phyloP scores from a whole-genome alignment of 1,140 invertebrate genomes.

The Aleiodes sp. region DNA sequence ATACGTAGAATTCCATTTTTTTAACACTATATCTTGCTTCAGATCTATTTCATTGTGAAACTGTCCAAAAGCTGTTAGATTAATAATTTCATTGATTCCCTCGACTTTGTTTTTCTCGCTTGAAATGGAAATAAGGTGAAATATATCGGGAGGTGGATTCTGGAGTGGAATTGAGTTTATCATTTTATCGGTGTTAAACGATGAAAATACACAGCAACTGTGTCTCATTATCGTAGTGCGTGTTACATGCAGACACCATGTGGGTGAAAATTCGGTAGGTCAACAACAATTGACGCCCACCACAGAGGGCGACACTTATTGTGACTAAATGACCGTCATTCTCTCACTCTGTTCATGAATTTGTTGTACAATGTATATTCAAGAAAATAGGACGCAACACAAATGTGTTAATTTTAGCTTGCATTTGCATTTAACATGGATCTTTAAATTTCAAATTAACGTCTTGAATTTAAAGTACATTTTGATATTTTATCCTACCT shows the following conservation, averaged over 20 bases:
- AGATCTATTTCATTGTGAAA: too few species aligned
- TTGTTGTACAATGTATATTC: neutral
- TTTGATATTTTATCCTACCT: neutral
- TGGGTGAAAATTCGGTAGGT: slow-evolving; percentile 1
- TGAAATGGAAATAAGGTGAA: too few species aligned
- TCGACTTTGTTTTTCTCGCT: neutral
- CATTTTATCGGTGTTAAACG: neutral
- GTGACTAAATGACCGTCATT: neutral
- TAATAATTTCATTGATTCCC: too few species aligned
- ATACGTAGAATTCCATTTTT: slow-evolving; percentile 2
- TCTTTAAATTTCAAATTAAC: slow-evolving; percentile 11
- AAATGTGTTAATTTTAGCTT: neutral
- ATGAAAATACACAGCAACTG: neutral
- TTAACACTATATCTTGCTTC: neutral
- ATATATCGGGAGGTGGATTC: too few species aligned
- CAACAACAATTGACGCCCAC: slow-evolving; percentile 10
- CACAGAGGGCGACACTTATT: neutral
- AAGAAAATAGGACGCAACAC: neutral
- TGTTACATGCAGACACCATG: neutral
- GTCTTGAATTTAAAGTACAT: neutral
- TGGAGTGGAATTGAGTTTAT: neutral
- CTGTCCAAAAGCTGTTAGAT: too few species aligned
- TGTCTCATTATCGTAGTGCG: neutral
- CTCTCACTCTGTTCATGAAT: neutral
- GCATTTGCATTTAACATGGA: neutral